phyloP scores from a whole-genome alignment of 2,888 invertebrate species.

The Lagria hirta region DNA sequence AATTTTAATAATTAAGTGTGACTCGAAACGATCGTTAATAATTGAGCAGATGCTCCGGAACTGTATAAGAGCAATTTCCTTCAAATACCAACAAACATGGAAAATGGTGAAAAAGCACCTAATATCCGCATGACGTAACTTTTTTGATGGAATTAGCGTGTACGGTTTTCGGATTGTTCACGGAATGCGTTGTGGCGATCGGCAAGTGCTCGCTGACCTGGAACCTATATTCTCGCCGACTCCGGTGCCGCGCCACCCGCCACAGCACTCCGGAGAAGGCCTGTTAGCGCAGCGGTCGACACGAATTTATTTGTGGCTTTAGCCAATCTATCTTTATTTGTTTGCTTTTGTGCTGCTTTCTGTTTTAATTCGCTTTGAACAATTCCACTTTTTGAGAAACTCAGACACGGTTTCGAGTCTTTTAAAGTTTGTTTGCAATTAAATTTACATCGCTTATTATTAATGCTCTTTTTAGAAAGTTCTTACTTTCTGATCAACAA shows the following conservation, averaged over 20 bases:
- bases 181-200: constrained; percentile 30
- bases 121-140: constrained; percentile 10
- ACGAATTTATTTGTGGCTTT: constrained; percentile 36
- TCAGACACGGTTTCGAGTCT: too few species aligned
- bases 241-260: too few species aligned
- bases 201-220: constrained; percentile 35
- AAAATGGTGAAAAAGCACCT: constrained; percentile 4
- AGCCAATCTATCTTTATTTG: constrained; percentile 36
- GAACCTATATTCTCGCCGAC: constrained; percentile 35
- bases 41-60: constrained; percentile 5
- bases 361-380: constrained; percentile 27
- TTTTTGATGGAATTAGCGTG: constrained; percentile 33
- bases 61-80: constrained; percentile 1
- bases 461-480: too few species aligned
- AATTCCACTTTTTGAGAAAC: too few species aligned
- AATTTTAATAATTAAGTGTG: constrained; percentile 7
- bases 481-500: too few species aligned
- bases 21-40: constrained; percentile 6
- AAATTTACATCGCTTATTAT: too few species aligned
- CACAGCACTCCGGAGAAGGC: constrained; percentile 27
- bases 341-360: constrained; percentile 29
- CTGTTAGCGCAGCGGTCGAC: constrained; percentile 38
- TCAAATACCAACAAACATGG: neutral
- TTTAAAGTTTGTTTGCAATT: too few species aligned
- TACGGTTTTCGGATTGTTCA: constrained; percentile 29